Evolutionary conservation across 2,888 invertebrate species (phyloP).

Genomic region (Leucophora obtusa): DNA sequence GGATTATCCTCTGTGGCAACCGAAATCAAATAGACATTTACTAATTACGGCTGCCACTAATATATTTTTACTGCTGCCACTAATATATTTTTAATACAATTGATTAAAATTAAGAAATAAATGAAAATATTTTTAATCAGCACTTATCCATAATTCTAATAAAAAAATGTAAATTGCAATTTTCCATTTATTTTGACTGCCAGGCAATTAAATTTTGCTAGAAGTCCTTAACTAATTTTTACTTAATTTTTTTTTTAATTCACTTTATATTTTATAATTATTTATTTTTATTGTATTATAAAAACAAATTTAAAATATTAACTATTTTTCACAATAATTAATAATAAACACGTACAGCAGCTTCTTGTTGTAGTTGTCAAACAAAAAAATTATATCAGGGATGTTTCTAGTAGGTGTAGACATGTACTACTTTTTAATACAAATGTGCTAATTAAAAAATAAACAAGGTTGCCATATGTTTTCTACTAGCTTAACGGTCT

Average conservation of each 20-base stretch:
- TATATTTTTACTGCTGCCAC: too few relatives aligned
- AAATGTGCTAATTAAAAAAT: slow-evolving; percentile 10
- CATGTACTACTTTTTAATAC: background rate
- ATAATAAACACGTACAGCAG: slow-evolving; percentile 63
- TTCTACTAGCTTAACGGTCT: background rate
- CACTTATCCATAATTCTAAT: background rate
- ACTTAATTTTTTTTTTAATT: background rate
- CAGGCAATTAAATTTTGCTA: background rate
- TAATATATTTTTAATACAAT: too few relatives aligned
- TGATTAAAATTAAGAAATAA: too few relatives aligned
- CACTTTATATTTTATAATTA: background rate
- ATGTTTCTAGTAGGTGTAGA: slow-evolving; percentile 4
- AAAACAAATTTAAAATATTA: background rate
- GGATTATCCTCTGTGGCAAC: background rate
- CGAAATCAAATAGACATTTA: background rate
- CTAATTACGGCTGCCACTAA: background rate
- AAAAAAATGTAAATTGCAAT: too few relatives aligned
- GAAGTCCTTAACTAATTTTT: background rate
- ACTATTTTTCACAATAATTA: slow-evolving; percentile 18
- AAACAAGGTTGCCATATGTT: slow-evolving; percentile 25
- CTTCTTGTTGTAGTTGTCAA: slow-evolving; percentile 58
- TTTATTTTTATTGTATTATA: too few relatives aligned
- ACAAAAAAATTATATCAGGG: slow-evolving; percentile 24
- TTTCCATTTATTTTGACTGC: background rate
- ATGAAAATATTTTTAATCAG: background rate